Conservation (phyloP, 2,113 vertebrate species). For the Cyanoderma ruficeps region DNA sequence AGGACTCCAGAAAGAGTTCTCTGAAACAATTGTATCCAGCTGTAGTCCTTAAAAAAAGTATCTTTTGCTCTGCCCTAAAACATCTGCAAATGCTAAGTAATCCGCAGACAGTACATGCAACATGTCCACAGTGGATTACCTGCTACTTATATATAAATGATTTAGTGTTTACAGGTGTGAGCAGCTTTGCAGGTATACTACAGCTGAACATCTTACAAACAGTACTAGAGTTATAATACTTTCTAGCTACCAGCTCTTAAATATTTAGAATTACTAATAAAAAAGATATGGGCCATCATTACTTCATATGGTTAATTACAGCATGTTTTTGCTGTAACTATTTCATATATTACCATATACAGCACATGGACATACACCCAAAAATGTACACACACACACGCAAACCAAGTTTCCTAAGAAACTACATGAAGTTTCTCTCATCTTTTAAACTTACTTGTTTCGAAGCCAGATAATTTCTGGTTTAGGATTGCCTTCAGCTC, state of each 20-base stretch:
- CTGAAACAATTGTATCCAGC: not conserved
- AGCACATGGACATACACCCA: not conserved
- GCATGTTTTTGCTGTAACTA: not conserved
- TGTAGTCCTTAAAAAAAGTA: not conserved
- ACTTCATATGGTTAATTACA: not conserved
- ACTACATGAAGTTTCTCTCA: not conserved
- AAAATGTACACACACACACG: not conserved
- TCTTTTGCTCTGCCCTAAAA: not conserved
- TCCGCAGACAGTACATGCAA: not conserved
- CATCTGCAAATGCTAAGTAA: not conserved
- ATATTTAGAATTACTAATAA: not conserved
- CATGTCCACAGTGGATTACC: not conserved
- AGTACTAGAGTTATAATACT: not conserved
- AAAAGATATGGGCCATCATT: not conserved
- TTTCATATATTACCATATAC: not conserved
- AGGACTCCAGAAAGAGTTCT: not conserved
- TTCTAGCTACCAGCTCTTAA: not conserved
- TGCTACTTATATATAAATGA: not conserved
- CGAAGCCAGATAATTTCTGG: slow-evolving; percentile 99
- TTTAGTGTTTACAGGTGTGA: not conserved
- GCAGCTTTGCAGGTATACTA: not conserved
- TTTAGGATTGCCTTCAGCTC: slow-evolving; percentile 97
- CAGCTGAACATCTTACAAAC: not conserved
- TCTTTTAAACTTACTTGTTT: slow-evolving; percentile 87
- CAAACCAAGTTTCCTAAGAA: not conserved